These are phyloP conservation scores for Melanerpes formicivorus DNA, from an alignment of 2,113 vertebrate species.

Conservation along the genomic window DNA sequence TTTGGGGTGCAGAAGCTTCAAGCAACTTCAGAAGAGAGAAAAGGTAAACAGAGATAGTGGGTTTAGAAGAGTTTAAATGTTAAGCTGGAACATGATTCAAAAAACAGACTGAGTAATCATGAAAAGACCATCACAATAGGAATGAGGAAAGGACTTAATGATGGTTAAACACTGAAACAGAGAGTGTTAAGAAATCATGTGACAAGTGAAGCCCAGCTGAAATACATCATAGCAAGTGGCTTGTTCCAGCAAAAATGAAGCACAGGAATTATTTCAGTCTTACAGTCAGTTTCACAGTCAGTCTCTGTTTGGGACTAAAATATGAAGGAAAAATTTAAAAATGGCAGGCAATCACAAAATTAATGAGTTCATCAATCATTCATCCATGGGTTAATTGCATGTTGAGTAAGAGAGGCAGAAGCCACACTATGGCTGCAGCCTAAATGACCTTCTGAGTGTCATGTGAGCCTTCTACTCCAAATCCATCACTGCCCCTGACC, in stretches of 20 bases:
- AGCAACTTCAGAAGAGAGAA: neutral
- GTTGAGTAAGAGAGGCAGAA: neutral
- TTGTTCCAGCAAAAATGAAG: neutral
- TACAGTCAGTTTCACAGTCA: conserved; percentile 31
- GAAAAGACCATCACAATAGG: neutral
- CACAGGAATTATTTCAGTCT: neutral
- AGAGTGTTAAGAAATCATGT: neutral
- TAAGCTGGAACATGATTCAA: neutral
- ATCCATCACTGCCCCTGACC: neutral
- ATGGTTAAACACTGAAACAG: neutral
- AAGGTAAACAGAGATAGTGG: neutral
- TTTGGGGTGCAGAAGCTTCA: neutral
- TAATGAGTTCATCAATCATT: neutral
- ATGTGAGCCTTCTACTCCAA: neutral
- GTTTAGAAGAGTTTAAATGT: neutral
- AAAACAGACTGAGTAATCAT: neutral
- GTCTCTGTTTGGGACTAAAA: neutral
- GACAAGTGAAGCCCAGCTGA: neutral
- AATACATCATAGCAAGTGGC: neutral
- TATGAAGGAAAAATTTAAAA: neutral
- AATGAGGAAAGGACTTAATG: neutral
- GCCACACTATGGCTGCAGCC: neutral
- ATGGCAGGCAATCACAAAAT: neutral
- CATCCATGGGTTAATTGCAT: neutral
- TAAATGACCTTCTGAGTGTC: neutral